Evolutionary conservation across 92 coral and sea anemone species (phyloP).

Genomic region (Parazoanthus swiftii): DNA sequence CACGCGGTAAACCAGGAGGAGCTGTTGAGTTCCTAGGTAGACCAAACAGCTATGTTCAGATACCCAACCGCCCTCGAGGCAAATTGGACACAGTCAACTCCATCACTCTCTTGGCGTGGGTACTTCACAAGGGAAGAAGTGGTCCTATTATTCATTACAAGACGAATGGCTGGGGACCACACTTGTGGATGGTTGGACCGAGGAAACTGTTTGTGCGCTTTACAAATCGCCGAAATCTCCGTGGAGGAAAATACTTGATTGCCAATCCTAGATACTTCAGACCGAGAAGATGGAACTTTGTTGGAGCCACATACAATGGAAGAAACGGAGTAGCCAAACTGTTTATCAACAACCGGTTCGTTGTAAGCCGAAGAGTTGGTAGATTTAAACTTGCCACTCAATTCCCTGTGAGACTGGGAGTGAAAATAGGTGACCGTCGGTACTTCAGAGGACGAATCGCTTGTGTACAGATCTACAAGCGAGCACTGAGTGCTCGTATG

Average conservation of each 20-base stretch:
- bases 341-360: slow-evolving; percentile 13
- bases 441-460: slow-evolving; percentile 19
- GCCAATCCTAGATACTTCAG: neutral
- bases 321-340: neutral
- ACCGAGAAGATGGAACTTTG: slow-evolving; percentile 18
- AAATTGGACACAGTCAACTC: slow-evolving; percentile 65
- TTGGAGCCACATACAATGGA: slow-evolving; percentile 17
- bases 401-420: slow-evolving; percentile 13
- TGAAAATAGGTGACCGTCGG: slow-evolving; percentile 4
- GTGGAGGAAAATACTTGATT: neutral
- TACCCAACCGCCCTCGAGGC: slow-evolving; percentile 54
- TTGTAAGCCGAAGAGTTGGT: neutral
- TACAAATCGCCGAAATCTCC: slow-evolving; percentile 49
- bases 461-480: slow-evolving; percentile 20
- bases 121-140: slow-evolving; percentile 55
- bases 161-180: slow-evolving; percentile 68
- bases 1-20: slow-evolving; percentile 64
- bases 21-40: slow-evolving; percentile 60
- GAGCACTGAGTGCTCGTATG: slow-evolving; percentile 4
- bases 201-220: slow-evolving; percentile 66
- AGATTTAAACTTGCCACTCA: slow-evolving; percentile 13
- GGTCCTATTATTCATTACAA: slow-evolving; percentile 75
- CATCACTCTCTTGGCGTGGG: slow-evolving; percentile 78
- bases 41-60: slow-evolving; percentile 67
- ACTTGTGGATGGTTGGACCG: slow-evolving; percentile 71